Conservation (phyloP, 2,797 vertebrate genomes). For the Sphaeramia orbicularis region DNA sequence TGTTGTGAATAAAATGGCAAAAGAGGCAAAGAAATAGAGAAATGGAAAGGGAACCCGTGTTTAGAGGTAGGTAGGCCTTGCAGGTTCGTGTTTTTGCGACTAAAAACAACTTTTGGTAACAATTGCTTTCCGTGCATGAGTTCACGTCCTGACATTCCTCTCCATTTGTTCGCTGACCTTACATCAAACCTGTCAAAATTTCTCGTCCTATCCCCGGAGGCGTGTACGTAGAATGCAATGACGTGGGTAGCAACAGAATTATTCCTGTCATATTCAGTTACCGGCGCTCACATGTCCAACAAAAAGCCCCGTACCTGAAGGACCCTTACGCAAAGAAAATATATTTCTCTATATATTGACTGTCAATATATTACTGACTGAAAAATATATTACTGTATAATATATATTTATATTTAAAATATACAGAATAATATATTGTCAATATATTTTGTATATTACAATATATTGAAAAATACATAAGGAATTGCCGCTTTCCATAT, state of each 20-base stretch:
- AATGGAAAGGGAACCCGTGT: slow-evolving; percentile 61
- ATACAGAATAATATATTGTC: no score
- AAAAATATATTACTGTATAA: no score
- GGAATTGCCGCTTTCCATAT: no score
- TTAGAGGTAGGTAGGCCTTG: slow-evolving; percentile 25
- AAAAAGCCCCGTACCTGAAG: neutral
- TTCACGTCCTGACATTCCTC: slow-evolving; percentile 61
- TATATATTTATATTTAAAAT: no score
- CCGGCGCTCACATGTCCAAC: slow-evolving; percentile 11
- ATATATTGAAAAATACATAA: no score
- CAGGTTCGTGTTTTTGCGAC: slow-evolving; percentile 34
- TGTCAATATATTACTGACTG: no score
- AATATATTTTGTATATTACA: no score
- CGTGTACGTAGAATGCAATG: slow-evolving; percentile 29
- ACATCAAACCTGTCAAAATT: slow-evolving; percentile 41
- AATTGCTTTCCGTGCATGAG: slow-evolving; percentile 70
- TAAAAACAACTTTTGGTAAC: slow-evolving; percentile 59
- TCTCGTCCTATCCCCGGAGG: slow-evolving; percentile 23
- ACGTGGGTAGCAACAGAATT: slow-evolving; percentile 15
- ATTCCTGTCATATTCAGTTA: slow-evolving; percentile 20
- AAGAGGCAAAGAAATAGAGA: slow-evolving; percentile 73
- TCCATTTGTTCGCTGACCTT: slow-evolving; percentile 53
- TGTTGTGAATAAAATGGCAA: slow-evolving; percentile 85
- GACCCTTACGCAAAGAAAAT: no score
- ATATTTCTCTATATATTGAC: no score